Conservation (phyloP, 2,888 invertebrate species). For the Melanostoma mellinum region DNA sequence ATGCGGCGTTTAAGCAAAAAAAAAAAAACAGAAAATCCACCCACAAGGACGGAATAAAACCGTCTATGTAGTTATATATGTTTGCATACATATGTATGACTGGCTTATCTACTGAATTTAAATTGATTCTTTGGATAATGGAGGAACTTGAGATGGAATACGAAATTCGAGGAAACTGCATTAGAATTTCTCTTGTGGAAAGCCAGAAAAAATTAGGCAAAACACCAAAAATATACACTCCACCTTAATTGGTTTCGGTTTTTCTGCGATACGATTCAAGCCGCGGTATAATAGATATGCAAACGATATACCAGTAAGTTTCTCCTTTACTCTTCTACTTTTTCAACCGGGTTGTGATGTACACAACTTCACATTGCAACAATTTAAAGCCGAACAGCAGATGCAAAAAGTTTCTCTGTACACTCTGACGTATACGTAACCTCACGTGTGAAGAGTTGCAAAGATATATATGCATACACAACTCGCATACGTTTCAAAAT, state of each 20-base stretch:
- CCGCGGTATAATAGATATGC: constrained; percentile 33
- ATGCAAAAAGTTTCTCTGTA: constrained; percentile 40
- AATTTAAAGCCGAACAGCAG: constrained; percentile 9
- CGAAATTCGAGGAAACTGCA: background rate
- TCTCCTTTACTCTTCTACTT: background rate
- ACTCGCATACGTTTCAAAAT: constrained; percentile 7
- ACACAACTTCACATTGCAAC: constrained; percentile 11
- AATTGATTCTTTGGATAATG: constrained; percentile 24
- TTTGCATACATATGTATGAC: too few species aligned
- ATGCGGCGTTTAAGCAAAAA: background rate
- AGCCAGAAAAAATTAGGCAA: constrained; percentile 34
- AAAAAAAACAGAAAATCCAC: background rate
- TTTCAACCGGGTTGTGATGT: constrained; percentile 5
- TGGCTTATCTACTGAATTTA: constrained; percentile 27
- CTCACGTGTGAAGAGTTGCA: constrained; percentile 9
- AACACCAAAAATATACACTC: constrained; percentile 34
- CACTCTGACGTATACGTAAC: constrained; percentile 53
- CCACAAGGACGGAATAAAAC: background rate
- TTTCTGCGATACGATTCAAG: constrained; percentile 31
- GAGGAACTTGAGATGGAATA: background rate
- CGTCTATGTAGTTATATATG: background rate
- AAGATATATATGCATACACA: background rate
- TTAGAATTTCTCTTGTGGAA: constrained; percentile 22
- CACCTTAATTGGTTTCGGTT: constrained; percentile 54
- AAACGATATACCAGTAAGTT: constrained; percentile 4